Conservation (phyloP, 2,113 vertebrate species). For the Coregonus clupeaformis region DNA sequence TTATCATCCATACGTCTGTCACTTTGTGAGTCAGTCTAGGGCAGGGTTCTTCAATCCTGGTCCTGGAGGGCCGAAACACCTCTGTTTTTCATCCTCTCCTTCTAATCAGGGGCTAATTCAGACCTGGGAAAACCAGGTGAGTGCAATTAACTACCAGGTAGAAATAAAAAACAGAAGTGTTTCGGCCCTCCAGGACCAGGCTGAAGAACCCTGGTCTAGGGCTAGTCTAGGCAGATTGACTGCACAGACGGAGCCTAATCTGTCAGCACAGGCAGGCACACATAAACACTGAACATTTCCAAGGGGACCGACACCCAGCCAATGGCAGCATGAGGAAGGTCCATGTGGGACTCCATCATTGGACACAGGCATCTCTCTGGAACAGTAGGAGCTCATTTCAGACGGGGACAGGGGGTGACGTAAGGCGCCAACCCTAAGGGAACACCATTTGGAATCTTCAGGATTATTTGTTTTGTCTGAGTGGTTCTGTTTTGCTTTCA, state of each 20-base stretch:
- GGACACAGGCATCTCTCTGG: slow-evolving; percentile 58
- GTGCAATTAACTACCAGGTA: too few species aligned
- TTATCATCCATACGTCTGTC: slow-evolving; percentile 42
- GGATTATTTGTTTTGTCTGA: slow-evolving; percentile 31
- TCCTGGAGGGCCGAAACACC: too few species aligned
- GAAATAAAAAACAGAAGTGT: too few species aligned
- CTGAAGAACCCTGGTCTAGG: too few species aligned
- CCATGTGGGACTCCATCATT: slow-evolving; percentile 52
- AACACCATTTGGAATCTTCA: neutral
- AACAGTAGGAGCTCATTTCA: slow-evolving; percentile 54
- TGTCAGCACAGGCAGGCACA: slow-evolving; percentile 65
- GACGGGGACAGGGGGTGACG: slow-evolving; percentile 27
- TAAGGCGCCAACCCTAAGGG: neutral
- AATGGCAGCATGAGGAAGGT: slow-evolving; percentile 28
- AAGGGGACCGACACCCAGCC: slow-evolving; percentile 37
- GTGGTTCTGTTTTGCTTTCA: slow-evolving; percentile 49
- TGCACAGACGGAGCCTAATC: slow-evolving; percentile 53
- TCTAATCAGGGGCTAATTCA: too few species aligned
- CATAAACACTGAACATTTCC: slow-evolving; percentile 40
- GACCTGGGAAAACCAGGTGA: too few species aligned
- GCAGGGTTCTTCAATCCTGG: too few species aligned
- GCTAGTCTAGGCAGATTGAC: slow-evolving; percentile 60
- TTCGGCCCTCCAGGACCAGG: too few species aligned
- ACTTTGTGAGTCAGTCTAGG: slow-evolving; percentile 49
- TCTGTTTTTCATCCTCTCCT: too few species aligned